These are phyloP conservation scores for Gnathonemus longibarbis DNA, from an alignment of 2,113 vertebrate genomes.

Conservation along the genomic window DNA sequence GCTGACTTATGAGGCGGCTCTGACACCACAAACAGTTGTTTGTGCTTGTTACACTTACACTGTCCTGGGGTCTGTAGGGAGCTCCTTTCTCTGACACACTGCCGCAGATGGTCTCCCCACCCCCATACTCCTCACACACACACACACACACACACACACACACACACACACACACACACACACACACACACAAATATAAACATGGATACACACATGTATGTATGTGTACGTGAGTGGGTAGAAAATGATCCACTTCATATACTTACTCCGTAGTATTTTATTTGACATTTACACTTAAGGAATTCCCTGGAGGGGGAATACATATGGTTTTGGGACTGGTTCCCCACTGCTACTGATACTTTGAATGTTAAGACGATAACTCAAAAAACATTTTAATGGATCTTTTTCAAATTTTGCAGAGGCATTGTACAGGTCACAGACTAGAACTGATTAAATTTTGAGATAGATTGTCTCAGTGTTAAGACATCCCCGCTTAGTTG, in stretches of 20 bases:
- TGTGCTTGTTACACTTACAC: constrained; percentile 25
- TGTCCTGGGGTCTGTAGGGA: constrained; percentile 14
- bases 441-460: neutral
- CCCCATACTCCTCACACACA: neutral
- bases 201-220: neutral
- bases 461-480: neutral
- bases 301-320: neutral
- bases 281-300: constrained; percentile 4
- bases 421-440: neutral
- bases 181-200: too few relatives aligned
- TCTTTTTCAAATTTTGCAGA: neutral
- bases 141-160: neutral
- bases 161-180: too few relatives aligned
- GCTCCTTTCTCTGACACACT: neutral
- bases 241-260: constrained; percentile 22
- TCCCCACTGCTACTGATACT: neutral
- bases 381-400: neutral
- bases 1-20: constrained; percentile 22
- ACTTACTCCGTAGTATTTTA: constrained; percentile 22
- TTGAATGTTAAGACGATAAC: neutral
- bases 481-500: neutral
- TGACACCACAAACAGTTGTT: constrained; percentile 26
- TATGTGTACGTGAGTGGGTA: neutral
- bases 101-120: neutral
- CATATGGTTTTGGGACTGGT: neutral